Evolutionary conservation across 2,888 invertebrate species (phyloP).

Genomic region (Podabrus alpinus): DNA sequence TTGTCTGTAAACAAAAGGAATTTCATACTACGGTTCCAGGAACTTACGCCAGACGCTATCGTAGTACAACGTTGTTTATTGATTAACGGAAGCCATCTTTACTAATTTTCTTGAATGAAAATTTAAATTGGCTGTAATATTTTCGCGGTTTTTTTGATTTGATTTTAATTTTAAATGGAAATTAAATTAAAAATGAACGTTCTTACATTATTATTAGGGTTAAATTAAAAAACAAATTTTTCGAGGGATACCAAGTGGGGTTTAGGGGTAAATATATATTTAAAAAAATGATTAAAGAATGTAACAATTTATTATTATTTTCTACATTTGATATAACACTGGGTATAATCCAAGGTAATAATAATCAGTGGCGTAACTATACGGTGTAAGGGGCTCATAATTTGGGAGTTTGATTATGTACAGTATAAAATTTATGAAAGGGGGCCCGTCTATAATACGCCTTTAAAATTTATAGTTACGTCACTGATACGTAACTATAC

Average conservation of each 20-base stretch:
- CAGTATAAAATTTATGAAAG: not conserved
- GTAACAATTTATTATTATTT: constrained; percentile 41
- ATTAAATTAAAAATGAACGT: no score
- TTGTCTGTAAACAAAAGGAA: not conserved
- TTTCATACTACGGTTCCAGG: not conserved
- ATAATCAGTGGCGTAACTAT: constrained; percentile 1
- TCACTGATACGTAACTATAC: constrained; percentile 40
- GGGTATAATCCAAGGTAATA: constrained; percentile 44
- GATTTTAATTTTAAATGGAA: not conserved
- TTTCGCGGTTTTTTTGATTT: not conserved
- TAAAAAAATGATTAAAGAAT: constrained; percentile 13
- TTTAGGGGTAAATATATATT: not conserved
- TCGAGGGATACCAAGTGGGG: no score
- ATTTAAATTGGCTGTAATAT: not conserved
- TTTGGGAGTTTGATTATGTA: not conserved
- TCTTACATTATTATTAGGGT: no score
- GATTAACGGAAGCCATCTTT: not conserved
- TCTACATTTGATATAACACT: constrained; percentile 52
- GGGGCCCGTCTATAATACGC: not conserved
- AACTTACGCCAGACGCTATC: not conserved
- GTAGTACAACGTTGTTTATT: not conserved
- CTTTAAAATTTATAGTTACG: not conserved
- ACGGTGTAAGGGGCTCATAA: not conserved
- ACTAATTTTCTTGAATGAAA: not conserved
- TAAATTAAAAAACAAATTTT: no score